Percentiles rank a stretch among this genome's conserved stretches.
Evolutionary conservation across 2,888 invertebrate species (phyloP).

Genomic region (Drosophila fulvimacula): DNA sequence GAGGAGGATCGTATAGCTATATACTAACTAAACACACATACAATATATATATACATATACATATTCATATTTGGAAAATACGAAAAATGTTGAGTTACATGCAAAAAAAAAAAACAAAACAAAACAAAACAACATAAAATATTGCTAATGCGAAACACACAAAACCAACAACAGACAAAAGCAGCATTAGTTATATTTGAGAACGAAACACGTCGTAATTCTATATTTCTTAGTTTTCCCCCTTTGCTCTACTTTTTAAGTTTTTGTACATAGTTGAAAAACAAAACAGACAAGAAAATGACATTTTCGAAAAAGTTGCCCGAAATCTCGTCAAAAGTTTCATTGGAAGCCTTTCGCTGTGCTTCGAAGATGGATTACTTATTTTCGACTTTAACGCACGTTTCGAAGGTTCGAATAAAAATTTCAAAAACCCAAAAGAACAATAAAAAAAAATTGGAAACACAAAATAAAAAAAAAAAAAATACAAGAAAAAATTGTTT

Average conservation of each 20-base stretch:
- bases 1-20: conserved; percentile 35
- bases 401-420: conserved; percentile 61
- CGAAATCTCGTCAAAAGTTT: conserved; percentile 45
- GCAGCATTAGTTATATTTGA: conserved; percentile 20
- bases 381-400: conserved; percentile 32
- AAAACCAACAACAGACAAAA: conserved; percentile 16
- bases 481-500: conserved; percentile 25
- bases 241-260: conserved; percentile 57
- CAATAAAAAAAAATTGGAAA: conserved; percentile 69
- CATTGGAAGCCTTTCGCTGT: conserved; percentile 46
- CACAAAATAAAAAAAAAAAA: conserved; percentile 55
- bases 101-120: conserved; percentile 18
- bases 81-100: conserved; percentile 46
- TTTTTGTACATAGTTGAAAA: conserved; percentile 61
- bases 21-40: conserved; percentile 61
- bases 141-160: conserved; percentile 28
- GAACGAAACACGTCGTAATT: conserved; percentile 12
- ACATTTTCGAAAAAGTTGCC: conserved; percentile 42
- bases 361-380: conserved; percentile 64
- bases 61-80: conserved; percentile 60
- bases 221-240: conserved; percentile 50
- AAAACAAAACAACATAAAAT: not conserved
- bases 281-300: conserved; percentile 20
- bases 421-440: conserved; percentile 71
- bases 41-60: conserved; percentile 43